These are phyloP conservation scores for Clarias batrachus DNA, from an alignment of 2,113 vertebrate species.

Conservation along the genomic window DNA sequence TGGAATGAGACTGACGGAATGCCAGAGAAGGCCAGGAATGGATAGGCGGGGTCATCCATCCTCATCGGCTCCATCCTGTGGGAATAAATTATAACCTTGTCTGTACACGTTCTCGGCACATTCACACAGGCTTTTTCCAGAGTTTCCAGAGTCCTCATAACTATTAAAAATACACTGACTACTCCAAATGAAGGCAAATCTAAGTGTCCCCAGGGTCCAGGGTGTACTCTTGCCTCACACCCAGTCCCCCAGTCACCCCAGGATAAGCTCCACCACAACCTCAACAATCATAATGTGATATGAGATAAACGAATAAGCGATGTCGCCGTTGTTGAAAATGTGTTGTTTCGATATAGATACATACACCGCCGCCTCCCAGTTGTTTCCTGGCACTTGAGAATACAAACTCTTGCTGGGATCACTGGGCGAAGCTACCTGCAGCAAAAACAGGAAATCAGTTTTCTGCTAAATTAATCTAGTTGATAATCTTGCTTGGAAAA, in stretches of 20 bases:
- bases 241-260: not conserved
- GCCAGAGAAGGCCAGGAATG: conserved; percentile 85
- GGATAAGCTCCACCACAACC: not conserved
- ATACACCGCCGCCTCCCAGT: conserved; percentile 76
- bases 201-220: not conserved
- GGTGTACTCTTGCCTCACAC: not conserved
- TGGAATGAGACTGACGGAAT: conserved; percentile 87
- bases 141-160: not conserved
- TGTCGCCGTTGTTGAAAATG: not conserved
- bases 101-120: not conserved
- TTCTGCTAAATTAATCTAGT: not conserved
- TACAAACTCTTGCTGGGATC: conserved; percentile 22
- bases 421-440: conserved; percentile 68
- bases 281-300: not conserved
- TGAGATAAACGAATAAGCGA: not conserved
- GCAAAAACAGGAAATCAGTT: conserved; percentile 10
- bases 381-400: conserved; percentile 44
- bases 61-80: conserved; percentile 74
- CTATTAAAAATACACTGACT: not conserved
- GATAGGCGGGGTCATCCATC: conserved; percentile 79
- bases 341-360: conserved; percentile 55
- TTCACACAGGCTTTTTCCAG: not conserved
- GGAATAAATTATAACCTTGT: not conserved
- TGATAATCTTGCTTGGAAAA: not conserved
- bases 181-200: not conserved